A percentile compares a stretch with the other conserved stretches of the same genome.
phyloP scores from a whole-genome alignment of 2,888 invertebrate genomes.

The Plebejus anna region DNA sequence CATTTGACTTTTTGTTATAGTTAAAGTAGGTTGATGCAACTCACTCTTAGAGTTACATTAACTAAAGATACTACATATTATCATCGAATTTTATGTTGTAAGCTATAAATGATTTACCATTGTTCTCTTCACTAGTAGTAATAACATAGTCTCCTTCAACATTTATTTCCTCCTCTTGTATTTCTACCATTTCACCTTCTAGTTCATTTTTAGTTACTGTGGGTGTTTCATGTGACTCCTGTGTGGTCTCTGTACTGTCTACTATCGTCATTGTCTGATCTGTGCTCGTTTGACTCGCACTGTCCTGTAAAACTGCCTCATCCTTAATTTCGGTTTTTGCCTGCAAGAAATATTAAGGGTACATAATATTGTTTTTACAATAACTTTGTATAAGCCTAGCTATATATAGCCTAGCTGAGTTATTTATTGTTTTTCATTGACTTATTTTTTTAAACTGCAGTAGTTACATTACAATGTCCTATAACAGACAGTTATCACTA shows the following conservation, averaged over 20 bases:
- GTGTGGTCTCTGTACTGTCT: neutral
- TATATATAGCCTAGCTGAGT: too few species aligned
- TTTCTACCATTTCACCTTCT: conserved; percentile 5
- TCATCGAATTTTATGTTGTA: neutral
- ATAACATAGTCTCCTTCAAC: conserved; percentile 9
- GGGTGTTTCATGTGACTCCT: neutral
- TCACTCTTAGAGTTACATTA: too few species aligned
- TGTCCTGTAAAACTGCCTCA: neutral
- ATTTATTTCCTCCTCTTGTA: conserved; percentile 23
- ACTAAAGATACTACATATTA: too few species aligned
- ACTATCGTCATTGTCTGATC: neutral
- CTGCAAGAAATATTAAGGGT: neutral
- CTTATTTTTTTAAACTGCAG: too few species aligned
- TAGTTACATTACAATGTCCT: too few species aligned
- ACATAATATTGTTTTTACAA: too few species aligned
- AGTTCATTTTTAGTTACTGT: neutral
- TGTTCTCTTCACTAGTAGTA: conserved; percentile 15
- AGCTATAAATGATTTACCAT: neutral
- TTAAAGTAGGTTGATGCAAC: too few species aligned
- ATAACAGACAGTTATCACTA: too few species aligned
- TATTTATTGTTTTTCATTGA: too few species aligned
- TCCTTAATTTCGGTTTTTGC: neutral
- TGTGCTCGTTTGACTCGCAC: neutral
- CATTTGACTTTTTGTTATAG: too few species aligned
- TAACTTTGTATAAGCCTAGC: too few species aligned